These are phyloP conservation scores for Neosilurus mollespiculum DNA, from an alignment of 2,797 vertebrate species.

Conservation along the genomic window DNA sequence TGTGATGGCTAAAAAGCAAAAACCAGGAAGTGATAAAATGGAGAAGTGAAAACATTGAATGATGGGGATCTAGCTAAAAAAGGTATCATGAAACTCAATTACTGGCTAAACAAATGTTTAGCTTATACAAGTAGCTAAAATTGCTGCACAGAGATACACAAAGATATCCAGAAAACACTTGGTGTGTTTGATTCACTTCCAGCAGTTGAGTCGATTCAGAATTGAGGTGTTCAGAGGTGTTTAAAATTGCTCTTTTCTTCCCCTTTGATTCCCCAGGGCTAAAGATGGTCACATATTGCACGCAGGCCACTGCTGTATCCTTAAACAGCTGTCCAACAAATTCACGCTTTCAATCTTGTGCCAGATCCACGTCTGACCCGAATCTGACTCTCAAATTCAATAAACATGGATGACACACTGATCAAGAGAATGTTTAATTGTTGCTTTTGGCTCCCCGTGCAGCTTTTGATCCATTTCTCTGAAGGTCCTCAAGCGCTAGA, in stretches of 20 bases:
- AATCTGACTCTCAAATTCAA: conserved; percentile 69
- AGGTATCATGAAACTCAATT: not conserved
- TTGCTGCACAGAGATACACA: not conserved
- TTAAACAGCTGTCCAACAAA: conserved; percentile 70
- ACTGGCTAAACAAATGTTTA: not conserved
- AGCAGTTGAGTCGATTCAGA: too few species aligned
- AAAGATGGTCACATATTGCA: conserved; percentile 43
- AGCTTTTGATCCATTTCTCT: conserved; percentile 72
- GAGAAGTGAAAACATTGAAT: not conserved
- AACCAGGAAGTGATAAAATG: not conserved
- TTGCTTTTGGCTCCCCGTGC: conserved; percentile 75
- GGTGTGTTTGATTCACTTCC: too few species aligned
- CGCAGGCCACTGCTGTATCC: conserved; percentile 37
- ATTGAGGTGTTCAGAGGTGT: not conserved
- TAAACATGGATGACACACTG: conserved; percentile 71
- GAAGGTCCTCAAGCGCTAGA: conserved; percentile 68
- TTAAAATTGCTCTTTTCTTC: not conserved
- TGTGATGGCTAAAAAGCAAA: not conserved
- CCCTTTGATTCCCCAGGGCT: not conserved
- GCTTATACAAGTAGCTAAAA: not conserved
- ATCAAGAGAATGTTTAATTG: conserved; percentile 72
- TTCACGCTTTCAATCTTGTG: conserved; percentile 57
- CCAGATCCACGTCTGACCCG: conserved; percentile 64
- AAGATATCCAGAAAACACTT: not conserved
- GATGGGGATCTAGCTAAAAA: not conserved